Conservation (phyloP, 2,113 vertebrate genomes). For the Rhegmatorhina hoffmannsi region DNA sequence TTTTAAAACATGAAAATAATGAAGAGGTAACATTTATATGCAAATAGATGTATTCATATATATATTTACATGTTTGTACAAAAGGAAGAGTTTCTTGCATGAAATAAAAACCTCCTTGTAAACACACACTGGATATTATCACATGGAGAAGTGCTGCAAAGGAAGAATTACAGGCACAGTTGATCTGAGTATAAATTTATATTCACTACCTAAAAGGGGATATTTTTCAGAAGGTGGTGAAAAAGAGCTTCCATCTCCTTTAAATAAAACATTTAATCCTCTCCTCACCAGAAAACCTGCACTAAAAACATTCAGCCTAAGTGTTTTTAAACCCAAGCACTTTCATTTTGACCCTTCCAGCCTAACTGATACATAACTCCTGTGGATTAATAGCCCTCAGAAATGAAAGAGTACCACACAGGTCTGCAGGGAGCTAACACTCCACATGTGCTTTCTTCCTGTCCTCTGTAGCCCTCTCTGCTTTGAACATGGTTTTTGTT, state of each 20-base stretch:
- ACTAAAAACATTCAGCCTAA: not conserved
- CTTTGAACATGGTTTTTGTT: conserved; percentile 18
- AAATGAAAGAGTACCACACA: not conserved
- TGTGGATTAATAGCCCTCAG: not conserved
- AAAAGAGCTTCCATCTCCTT: not conserved
- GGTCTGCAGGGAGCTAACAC: not conserved
- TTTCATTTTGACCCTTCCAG: not conserved
- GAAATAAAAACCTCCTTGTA: not conserved
- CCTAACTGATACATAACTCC: not conserved
- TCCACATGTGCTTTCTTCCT: not conserved
- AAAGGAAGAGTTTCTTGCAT: not conserved
- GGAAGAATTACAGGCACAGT: not conserved
- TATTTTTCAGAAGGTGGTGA: not conserved
- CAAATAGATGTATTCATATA: not conserved
- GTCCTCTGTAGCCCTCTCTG: not conserved
- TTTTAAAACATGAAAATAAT: not conserved
- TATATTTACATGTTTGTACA: not conserved
- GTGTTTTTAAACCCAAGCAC: not conserved
- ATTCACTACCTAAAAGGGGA: not conserved
- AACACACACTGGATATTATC: not conserved
- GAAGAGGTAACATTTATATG: not conserved
- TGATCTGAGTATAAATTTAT: not conserved
- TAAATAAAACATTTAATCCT: not conserved
- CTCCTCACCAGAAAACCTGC: not conserved
- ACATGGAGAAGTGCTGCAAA: not conserved